Percentiles rank a stretch among this genome's conserved stretches.
Evolutionary conservation across 2,888 invertebrate genomes (phyloP).

Genomic region (Volucella zonaria): DNA sequence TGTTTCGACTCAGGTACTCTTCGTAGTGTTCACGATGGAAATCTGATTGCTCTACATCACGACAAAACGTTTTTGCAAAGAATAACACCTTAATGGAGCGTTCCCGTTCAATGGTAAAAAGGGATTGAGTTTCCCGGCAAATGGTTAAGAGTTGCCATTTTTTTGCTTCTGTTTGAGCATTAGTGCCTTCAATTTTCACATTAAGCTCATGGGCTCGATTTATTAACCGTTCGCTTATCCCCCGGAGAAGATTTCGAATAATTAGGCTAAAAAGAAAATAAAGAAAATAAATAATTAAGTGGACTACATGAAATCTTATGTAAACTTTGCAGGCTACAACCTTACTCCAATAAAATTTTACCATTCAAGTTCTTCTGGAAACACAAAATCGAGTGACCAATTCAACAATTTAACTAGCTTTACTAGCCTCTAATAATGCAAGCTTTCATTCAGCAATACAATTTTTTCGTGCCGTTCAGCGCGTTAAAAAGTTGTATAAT

Average conservation of each 20-base stretch:
- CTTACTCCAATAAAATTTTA: no score
- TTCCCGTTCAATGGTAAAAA: constrained; percentile 91
- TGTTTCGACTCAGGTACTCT: constrained; percentile 79
- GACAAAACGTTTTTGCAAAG: constrained; percentile 90
- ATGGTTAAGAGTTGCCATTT: constrained; percentile 83
- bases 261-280: constrained; percentile 78
- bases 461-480: no score
- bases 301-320: no score
- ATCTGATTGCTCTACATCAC: constrained; percentile 85
- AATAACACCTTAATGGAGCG: constrained; percentile 90
- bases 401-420: no score
- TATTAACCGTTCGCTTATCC: constrained; percentile 83
- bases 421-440: no score
- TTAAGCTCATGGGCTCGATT: constrained; percentile 83
- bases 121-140: constrained; percentile 90
- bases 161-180: constrained; percentile 79
- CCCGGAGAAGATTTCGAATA: constrained; percentile 83
- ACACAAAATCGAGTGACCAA: no score
- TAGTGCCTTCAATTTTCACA: constrained; percentile 79
- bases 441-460: no score
- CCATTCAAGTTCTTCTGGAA: no score
- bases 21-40: constrained; percentile 83
- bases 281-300: background rate
- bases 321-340: no score
- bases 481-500: no score